Base-by-base conservation (phyloP, 1,140 invertebrate species). In the Trigoniulus corallinus region DNA sequence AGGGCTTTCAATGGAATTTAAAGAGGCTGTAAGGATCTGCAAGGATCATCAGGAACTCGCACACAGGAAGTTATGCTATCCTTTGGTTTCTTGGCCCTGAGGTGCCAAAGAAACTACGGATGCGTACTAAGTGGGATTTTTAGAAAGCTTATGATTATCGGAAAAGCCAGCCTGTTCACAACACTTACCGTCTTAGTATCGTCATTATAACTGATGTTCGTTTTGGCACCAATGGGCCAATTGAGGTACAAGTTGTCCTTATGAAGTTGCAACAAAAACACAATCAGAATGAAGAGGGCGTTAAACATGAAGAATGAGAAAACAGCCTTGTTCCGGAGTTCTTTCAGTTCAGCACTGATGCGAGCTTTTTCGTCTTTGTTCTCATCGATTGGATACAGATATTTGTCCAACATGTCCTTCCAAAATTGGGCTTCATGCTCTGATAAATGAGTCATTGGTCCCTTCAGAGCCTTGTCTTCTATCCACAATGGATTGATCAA, bases 221-320 rank as follows among this genome's bases (percentile, higher is more conserved):
- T 86, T 74, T 84, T 91, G 60, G 86, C 84, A 74, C 85, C 88
- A 64, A 87, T 81, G 20, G 85, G 88, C 88, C 87, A 93, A 66
- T 88, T 87, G 63, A 93, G 75, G 68, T 94, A 88, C 56, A 92
- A 75, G 66, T 80, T 77, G 68, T 93, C 87, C 78, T 93, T 94
- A 74, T 93, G 91, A 68, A 94, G 75, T 76, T 95, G 92, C 61
- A 97, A 81, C 64, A 96, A 80, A 72, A 96, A 89, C 59, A 96
- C 89, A 73, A 97, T 92, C 63, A 97, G 78, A 57, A 97, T 89
- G 79, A 97, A 98, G 57, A 97, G 79, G 52, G 89, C 86, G 74
- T 98, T 98, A 64, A 93, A 72, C 88, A 98, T 96, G 74, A 94
- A 88, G 75, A 96, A 97, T 50, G 80, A 85, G 73, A 96, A 95